These are phyloP conservation scores for Pachyseris speciosa DNA, from an alignment of 64 coral and sea anemone genomes.

Conservation along the genomic window DNA sequence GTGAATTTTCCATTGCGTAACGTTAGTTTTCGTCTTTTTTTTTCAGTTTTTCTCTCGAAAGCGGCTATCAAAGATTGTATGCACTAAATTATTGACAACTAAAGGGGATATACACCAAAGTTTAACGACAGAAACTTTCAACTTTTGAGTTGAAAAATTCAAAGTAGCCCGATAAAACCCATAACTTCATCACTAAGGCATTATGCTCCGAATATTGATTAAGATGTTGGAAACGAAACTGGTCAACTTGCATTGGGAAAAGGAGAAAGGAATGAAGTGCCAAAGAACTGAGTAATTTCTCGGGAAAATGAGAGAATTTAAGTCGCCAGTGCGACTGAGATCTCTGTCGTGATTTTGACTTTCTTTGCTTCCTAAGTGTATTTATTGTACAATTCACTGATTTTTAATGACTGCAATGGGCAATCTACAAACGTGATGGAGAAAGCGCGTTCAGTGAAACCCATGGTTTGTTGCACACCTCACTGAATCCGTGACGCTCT, in stretches of 20 bases:
- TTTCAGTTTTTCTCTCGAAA: neutral
- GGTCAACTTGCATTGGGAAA: no score
- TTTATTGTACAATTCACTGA: neutral
- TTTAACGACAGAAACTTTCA: neutral
- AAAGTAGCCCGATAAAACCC: neutral
- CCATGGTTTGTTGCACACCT: slow-evolving; percentile 28
- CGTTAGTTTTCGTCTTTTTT: neutral
- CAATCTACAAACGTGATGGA: slow-evolving; percentile 20
- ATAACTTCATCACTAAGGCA: neutral
- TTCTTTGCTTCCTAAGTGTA: neutral
- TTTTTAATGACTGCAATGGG: neutral
- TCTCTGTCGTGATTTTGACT: neutral
- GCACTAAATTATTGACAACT: slow-evolving; percentile 42
- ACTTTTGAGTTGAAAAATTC: neutral
- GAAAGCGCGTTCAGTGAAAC: neutral
- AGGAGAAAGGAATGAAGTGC: no score
- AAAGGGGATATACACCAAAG: neutral
- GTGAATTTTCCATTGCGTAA: neutral
- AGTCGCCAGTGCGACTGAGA: neutral
- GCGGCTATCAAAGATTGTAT: slow-evolving; percentile 21
- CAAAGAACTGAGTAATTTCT: neutral
- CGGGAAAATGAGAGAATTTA: neutral
- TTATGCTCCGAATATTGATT: neutral
- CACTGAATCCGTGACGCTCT: slow-evolving; percentile 18
- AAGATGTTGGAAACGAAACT: neutral